These are phyloP conservation scores for Atta colombica DNA, from an alignment of 1,140 invertebrate species.

Conservation along the genomic window DNA sequence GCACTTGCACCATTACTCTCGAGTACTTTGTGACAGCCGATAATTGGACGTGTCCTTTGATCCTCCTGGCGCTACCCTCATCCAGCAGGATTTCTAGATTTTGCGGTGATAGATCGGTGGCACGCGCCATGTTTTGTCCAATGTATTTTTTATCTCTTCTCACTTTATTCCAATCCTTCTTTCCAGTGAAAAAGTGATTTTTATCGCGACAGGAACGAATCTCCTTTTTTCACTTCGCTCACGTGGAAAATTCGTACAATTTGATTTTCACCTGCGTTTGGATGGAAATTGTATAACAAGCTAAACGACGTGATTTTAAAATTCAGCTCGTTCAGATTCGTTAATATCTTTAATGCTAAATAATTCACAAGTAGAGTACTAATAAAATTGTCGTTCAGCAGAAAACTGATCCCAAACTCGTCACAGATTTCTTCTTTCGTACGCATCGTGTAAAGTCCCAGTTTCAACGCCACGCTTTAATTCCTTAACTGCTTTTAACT, in stretches of 20 bases:
- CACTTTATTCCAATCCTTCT: neutral
- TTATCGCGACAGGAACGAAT: slow-evolving; percentile 1
- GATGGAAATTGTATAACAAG: neutral
- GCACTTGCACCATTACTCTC: slow-evolving; percentile 71
- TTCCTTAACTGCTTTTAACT: neutral
- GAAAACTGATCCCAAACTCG: neutral
- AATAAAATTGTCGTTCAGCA: neutral
- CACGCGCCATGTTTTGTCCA: slow-evolving; percentile 53
- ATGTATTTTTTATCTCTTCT: slow-evolving; percentile 39
- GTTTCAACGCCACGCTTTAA: neutral
- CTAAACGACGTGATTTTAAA: slow-evolving; percentile 7
- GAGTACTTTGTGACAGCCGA: slow-evolving; percentile 70
- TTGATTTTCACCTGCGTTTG: neutral
- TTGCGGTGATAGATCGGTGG: slow-evolving; percentile 67
- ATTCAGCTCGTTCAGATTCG: neutral
- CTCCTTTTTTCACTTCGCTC: neutral
- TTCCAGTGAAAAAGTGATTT: slow-evolving; percentile 20
- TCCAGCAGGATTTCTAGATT: slow-evolving; percentile 50
- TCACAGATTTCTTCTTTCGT: neutral
- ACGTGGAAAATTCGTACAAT: neutral
- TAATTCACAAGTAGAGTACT: neutral
- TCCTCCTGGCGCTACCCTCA: slow-evolving; percentile 17
- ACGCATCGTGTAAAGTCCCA: neutral
- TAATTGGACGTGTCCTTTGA: slow-evolving; percentile 78
- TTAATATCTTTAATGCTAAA: slow-evolving; percentile 10